Conservation (phyloP, 2,797 vertebrate species). For the Australoheros facetus region DNA sequence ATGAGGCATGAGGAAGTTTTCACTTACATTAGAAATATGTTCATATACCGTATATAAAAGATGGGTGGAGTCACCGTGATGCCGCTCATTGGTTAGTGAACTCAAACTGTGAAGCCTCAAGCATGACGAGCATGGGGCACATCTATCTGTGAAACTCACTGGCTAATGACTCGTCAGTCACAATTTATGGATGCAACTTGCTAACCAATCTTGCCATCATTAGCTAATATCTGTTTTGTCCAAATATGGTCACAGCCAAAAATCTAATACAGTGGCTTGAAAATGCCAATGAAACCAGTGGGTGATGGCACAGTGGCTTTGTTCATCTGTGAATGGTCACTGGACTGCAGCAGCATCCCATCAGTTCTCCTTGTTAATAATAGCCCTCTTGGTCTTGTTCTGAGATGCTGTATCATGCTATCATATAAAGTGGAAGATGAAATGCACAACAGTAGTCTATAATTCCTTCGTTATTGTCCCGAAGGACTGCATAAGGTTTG, state of each 20-base stretch:
- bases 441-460: background rate
- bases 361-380: background rate
- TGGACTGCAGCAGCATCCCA: background rate
- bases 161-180: background rate
- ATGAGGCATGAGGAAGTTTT: background rate
- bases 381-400: background rate
- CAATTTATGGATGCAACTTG: background rate
- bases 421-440: rapidly evolving
- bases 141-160: background rate
- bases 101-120: background rate
- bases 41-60: too few species aligned
- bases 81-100: background rate
- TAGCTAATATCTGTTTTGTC: background rate
- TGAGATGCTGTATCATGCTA: too few species aligned
- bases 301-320: background rate
- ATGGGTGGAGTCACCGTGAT: background rate
- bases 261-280: background rate
- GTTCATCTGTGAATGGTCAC: background rate
- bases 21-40: background rate
- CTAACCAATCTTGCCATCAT: background rate
- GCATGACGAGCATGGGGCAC: background rate
- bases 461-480: rapidly evolving
- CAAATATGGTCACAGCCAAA: background rate
- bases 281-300: background rate
- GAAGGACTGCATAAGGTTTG: background rate